Percentiles rank a stretch among this genome's conserved stretches.
Evolutionary conservation across 1,140 invertebrate species (phyloP).

Genomic region (Heliothis virescens): DNA sequence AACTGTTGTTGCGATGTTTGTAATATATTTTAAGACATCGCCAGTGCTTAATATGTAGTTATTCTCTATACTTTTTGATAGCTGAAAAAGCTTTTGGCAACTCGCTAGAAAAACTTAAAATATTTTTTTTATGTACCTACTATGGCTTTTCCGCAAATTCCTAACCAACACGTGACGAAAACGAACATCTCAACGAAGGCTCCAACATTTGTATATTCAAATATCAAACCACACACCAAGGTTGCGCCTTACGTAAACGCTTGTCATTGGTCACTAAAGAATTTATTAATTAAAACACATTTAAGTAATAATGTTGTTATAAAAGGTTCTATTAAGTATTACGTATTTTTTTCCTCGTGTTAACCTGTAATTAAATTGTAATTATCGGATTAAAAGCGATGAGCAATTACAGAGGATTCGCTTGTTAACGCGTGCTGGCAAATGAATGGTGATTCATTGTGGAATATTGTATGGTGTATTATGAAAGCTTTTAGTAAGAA

Average conservation of each 20-base stretch:
- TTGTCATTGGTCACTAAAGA: conserved; percentile 23
- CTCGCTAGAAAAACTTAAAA: no score
- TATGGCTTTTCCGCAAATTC: no score
- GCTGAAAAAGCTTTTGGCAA: no score
- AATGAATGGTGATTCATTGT: background rate
- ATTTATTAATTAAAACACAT: conserved; percentile 41
- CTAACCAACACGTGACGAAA: background rate
- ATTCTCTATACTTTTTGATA: no score
- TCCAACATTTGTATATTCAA: conserved; percentile 44
- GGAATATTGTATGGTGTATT: background rate
- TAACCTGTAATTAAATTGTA: conserved; percentile 9
- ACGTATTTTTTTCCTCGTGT: background rate
- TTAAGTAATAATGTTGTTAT: conserved; percentile 18
- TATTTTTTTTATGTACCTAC: no score
- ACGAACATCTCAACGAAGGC: background rate
- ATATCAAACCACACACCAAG: conserved; percentile 35
- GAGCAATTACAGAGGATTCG: conserved; percentile 10
- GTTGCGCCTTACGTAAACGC: conserved; percentile 24
- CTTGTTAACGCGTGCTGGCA: conserved; percentile 29
- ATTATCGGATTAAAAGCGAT: conserved; percentile 31
- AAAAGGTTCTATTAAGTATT: conserved; percentile 21
- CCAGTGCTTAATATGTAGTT: no score
- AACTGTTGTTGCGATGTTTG: no score
- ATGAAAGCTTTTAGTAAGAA: background rate
- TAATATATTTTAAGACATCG: no score